Evolutionary conservation across 2,113 vertebrate genomes (phyloP), one percentile per base, ranked within the genome.

Genomic region (Python bivittatus): DNA sequence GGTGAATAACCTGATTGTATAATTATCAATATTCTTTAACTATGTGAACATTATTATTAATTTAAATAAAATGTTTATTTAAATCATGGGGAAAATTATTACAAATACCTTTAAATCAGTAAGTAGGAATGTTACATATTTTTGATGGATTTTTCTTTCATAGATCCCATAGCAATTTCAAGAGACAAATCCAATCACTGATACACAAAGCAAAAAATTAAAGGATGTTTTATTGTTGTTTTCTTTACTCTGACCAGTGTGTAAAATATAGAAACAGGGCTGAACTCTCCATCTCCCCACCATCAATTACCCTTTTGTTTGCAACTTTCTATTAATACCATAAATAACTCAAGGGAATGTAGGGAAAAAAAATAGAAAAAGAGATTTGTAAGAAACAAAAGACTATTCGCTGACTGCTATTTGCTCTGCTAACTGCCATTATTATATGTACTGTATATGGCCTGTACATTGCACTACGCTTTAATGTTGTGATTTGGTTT

Each of bases 11-110:
- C 27, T 53, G 44, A 7, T 9, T 33, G 17, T 60, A 29, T 85
- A 33, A 60, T 91, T 60, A 38, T 83, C 23, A 11, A 11, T 61
- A 10, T 53, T 29, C 23, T 64, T 22, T 33, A 4, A 2, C 23
- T 20, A 27, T 87, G 61, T 88, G 25, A 79, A 79, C 29, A 44
- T 42, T 54, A 84, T 42, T 60, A 61, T 84, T 44, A 38, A 38
- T 58, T 60, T 60, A 60, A 84, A 48, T 84, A 72, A 87, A 88
- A 92, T 25, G 79, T 57, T 29, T 86, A 48, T 86, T 90, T 92
- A 88, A 92, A 33, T 8, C 0, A 44, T 44, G 13, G 25, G 20
- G 6, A n/a, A 72, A 72, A 72, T 72, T 6, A 72, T 72, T 38
- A 38, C 2, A 72, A 72, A 72, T 38, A 72, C 13, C 29, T 72